Percentiles rank a stretch among this genome's conserved stretches.
Conservation (phyloP, 2,113 vertebrate genomes). For the Pseudopipra pipra region DNA sequence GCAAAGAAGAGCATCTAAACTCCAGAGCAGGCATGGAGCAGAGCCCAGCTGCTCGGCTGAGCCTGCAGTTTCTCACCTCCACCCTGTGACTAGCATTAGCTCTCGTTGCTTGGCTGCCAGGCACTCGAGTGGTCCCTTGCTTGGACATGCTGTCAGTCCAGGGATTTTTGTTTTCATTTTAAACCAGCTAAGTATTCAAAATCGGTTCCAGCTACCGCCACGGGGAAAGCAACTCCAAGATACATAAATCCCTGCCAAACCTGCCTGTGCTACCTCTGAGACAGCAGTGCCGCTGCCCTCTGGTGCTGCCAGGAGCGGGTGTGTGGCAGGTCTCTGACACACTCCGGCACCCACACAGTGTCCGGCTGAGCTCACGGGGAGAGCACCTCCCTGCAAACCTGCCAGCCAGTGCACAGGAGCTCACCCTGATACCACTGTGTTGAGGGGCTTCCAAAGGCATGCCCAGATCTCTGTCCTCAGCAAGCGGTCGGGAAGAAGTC, state of each 20-base stretch:
- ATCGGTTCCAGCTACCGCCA: neutral
- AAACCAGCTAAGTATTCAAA: conserved; percentile 38
- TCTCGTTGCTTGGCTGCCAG: neutral
- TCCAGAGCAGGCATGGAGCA: neutral
- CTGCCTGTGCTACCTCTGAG: neutral
- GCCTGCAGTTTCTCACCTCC: neutral
- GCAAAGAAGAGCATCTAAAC: neutral
- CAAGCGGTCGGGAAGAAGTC: rapidly evolving
- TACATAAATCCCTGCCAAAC: conserved; percentile 14
- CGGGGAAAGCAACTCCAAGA: neutral
- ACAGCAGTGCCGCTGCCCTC: neutral
- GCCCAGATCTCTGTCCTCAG: neutral
- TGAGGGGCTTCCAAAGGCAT: rapidly evolving
- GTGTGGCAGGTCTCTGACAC: neutral
- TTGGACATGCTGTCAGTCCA: conserved; percentile 1
- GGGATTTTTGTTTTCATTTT: conserved; percentile 39
- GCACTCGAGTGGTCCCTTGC: neutral
- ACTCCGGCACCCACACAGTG: rapidly evolving
- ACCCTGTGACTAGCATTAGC: neutral
- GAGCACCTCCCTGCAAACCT: neutral
- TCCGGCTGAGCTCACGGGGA: rapidly evolving
- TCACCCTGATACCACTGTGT: rapidly evolving
- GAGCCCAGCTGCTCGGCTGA: neutral
- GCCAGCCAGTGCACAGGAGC: rapidly evolving
- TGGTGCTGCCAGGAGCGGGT: rapidly evolving